Evolutionary conservation across 2,113 vertebrate genomes (phyloP).

Genomic region (Propithecus coquereli): DNA sequence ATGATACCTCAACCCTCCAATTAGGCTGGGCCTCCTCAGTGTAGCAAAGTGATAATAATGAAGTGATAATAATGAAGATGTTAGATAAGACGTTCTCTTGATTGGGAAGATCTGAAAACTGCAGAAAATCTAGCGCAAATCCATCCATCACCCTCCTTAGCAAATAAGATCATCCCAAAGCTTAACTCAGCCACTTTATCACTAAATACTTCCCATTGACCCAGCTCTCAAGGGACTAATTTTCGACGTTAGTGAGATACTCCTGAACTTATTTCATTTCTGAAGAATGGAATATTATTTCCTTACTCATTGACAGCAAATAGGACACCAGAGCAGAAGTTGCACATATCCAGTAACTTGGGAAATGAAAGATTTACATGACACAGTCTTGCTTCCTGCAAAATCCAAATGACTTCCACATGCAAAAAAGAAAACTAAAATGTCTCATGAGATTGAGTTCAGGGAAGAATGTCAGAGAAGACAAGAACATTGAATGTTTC

Average conservation of each 20-base stretch:
- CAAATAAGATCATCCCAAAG: not conserved
- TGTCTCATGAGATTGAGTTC: constrained; percentile 27
- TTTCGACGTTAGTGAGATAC: not conserved
- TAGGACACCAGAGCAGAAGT: not conserved
- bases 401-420: constrained; percentile 65
- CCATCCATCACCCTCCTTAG: not conserved
- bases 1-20: not conserved
- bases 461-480: not conserved
- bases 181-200: not conserved
- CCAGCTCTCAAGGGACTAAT: not conserved
- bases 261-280: not conserved
- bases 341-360: not conserved
- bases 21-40: not conserved
- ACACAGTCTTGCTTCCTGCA: constrained; percentile 12
- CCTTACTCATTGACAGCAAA: not conserved
- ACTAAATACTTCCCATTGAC: not conserved
- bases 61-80: not conserved
- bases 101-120: not conserved
- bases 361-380: constrained; percentile 27
- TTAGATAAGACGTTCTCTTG: not conserved
- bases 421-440: not conserved
- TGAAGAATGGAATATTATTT: not conserved
- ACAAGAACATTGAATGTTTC: not conserved
- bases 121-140: not conserved
- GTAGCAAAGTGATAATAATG: not conserved